phyloP scores from a whole-genome alignment of 2,113 vertebrate genomes.

The Chamaetylas fuelleborni region DNA sequence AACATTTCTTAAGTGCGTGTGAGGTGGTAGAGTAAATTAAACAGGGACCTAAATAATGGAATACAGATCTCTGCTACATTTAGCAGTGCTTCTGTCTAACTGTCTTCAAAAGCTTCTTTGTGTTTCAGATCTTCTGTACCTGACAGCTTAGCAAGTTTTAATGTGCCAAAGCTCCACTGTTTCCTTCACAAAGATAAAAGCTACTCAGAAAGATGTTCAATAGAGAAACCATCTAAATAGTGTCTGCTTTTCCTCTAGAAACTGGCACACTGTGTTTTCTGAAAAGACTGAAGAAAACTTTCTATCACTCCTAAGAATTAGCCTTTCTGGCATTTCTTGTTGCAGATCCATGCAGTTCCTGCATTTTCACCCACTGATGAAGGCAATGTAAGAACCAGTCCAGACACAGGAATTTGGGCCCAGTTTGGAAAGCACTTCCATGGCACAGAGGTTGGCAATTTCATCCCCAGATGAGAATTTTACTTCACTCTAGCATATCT shows the following conservation, averaged over 20 bases:
- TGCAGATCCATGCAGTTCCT: neutral
- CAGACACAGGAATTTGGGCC: neutral
- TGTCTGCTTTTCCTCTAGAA: neutral
- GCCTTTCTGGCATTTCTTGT: neutral
- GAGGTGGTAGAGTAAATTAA: neutral
- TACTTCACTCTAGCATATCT: neutral
- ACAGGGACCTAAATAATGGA: neutral
- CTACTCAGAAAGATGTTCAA: neutral
- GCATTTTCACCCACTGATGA: neutral
- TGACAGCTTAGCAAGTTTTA: neutral
- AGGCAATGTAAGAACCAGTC: neutral
- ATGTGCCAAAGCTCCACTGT: neutral
- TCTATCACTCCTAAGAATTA: neutral
- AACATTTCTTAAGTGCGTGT: neutral
- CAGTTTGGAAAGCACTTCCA: neutral
- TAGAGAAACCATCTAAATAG: neutral
- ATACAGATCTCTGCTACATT: neutral
- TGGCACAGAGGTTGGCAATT: neutral
- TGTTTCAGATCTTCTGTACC: neutral
- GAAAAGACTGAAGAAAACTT: neutral
- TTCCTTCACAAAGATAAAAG: neutral
- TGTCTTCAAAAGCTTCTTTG: slow-evolving; percentile 8
- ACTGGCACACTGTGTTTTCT: neutral
- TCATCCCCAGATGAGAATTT: neutral
- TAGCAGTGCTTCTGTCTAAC: neutral